Percentiles rank a stretch among this genome's conserved stretches.
Conservation (phyloP, 1,140 invertebrate species). For the Harpegnathos saltator region DNA sequence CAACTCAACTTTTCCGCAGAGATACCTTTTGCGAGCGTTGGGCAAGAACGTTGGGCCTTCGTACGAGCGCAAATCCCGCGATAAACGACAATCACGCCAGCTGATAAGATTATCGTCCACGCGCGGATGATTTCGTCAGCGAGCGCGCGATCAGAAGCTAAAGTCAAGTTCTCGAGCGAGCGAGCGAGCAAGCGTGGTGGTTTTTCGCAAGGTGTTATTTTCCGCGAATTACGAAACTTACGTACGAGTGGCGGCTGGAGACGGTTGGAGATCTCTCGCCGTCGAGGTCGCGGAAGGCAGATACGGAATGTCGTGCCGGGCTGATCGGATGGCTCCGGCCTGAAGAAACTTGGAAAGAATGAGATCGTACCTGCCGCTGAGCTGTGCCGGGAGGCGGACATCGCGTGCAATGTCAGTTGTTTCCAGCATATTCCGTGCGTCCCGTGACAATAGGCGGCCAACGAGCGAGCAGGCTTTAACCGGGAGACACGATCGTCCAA, state of each 20-base stretch:
- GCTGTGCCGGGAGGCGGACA: slow-evolving; percentile 73
- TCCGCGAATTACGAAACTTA: slow-evolving; percentile 17
- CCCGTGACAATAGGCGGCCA: slow-evolving; percentile 82
- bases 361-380: slow-evolving; percentile 76
- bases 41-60: neutral
- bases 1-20: no score
- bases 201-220: neutral
- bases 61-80: neutral
- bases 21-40: no score
- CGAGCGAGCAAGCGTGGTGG: neutral
- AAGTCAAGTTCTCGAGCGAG: neutral
- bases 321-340: slow-evolving; percentile 25
- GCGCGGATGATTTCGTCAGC: neutral
- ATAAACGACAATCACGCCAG: neutral
- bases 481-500: slow-evolving; percentile 78
- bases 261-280: neutral
- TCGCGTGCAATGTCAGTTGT: slow-evolving; percentile 83
- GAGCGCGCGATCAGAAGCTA: neutral
- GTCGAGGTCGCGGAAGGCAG: neutral
- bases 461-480: slow-evolving; percentile 61
- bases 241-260: neutral
- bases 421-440: slow-evolving; percentile 80
- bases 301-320: neutral
- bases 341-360: slow-evolving; percentile 57
- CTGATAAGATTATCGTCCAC: neutral